Conservation (phyloP, 2,113 vertebrate species). For the Miniopterus natalensis region DNA sequence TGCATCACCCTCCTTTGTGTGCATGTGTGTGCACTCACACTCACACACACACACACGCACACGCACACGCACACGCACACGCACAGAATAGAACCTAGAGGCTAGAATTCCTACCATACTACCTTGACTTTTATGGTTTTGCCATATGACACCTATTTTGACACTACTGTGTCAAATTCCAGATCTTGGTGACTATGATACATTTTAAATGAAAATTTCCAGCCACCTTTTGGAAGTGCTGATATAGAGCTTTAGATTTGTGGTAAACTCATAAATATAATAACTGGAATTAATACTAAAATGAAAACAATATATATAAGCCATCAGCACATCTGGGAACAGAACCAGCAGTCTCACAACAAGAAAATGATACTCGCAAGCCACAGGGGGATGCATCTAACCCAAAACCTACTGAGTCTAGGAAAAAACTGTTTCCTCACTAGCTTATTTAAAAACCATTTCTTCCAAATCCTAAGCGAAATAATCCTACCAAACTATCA, state of each 20-base stretch:
- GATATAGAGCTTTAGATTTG: background rate
- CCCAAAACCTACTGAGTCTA: background rate
- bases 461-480: background rate
- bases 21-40: rapidly evolving
- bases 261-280: background rate
- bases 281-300: constrained; percentile 21
- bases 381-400: background rate
- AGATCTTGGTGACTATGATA: background rate
- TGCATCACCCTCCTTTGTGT: background rate
- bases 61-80: no score
- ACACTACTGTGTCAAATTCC: constrained; percentile 15
- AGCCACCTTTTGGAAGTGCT: background rate
- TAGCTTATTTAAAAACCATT: background rate
- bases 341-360: background rate
- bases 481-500: background rate
- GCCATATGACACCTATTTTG: background rate
- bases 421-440: background rate
- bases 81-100: background rate
- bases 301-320: background rate
- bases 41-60: rapidly evolving
- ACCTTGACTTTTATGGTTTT: background rate
- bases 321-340: background rate
- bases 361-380: background rate
- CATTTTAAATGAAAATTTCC: constrained; percentile 29
- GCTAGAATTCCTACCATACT: background rate